Evolutionary conservation across 2,113 vertebrate species (phyloP), one percentile per base, ranked within the genome.

Genomic region (Chloropsis hardwickii): DNA sequence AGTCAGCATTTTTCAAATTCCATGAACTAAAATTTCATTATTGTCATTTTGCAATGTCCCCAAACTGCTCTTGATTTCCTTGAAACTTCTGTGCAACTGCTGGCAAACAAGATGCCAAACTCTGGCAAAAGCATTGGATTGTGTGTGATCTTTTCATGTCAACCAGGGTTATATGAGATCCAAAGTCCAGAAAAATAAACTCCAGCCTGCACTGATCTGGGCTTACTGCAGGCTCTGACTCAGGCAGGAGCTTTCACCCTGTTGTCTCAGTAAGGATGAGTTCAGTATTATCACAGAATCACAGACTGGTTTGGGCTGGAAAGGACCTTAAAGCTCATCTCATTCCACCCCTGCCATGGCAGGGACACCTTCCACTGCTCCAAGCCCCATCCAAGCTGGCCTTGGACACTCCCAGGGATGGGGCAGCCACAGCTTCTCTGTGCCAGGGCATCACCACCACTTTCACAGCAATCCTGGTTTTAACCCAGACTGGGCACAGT

Each of bases 351-450:
- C 20, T 60, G 31, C 27, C 23, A 24, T 8, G 5, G 23, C 37
- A 45, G 19, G 8, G 60, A 51, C 60, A 89, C 6, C 13, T 81
- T 22, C 45, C 61, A 14, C n/a, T 51, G 50, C 15, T 45, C 51
- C 28, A 24, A 53, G 7, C 16, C 28, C 33, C 0, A 0, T 25
- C 61, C 69, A 74, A 0, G 28, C 29, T 57, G 57, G 25, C 42
- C 39, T 12, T 17, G 53, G 2, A 6, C 53, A 53, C 24, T 40
- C 1, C 19, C 69, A 74, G 45, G 24, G 28, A 4, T 65, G 77
- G 19, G 16, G 7, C 33, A 73, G 37, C 11, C 45, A 29, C 53
- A 89, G 44, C 7, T 60, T 1, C 45, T 40, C 45, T 81, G 23
- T 66, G 37, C 53, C 67, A 58, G 44, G 22, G 15, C 12, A 25